Base-by-base conservation (phyloP, 2,113 vertebrate genomes). In the Epinephelus lanceolatus region DNA sequence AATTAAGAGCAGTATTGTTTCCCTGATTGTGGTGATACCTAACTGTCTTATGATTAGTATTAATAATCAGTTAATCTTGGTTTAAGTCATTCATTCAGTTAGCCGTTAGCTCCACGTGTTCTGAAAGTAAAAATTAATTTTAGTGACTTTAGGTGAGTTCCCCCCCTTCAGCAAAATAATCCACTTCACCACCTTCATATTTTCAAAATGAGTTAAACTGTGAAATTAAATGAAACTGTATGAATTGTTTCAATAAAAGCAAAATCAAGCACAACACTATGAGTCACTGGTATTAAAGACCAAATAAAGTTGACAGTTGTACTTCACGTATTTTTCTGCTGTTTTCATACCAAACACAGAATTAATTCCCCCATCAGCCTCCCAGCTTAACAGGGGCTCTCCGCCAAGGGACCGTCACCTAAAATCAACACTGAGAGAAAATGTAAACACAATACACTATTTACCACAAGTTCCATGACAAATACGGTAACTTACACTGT, bases 31-130 rank as follows among this genome's bases (percentile, higher is more conserved):
- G 23, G 11, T 57, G 23, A 57, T 57, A 17, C 27, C 56, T 33
- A 17, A 37, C 10, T 14, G 63, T 67, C 53, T 27, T 3, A 10
- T 67, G 59, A 27, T 57, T 17, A 40, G 8, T 51, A 71, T 73
- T 47, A 71, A 71, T 77, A 47, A 76, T 63, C 2, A 0, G 14
- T 67, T 55, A 17, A 52, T 71, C 8, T 66, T 18, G 6, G 3
- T 73, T 19, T 69, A 45, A 78, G 0, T 78, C 67, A 51, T 59
- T 78, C 57, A 78, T 78, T 65, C 30, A 42, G 45, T 49, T 67
- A 9, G 4, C 18, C 3, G 6, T 12, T 37, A 1, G 42, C 21
- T 52, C 37, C 25, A 23, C 33, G 5, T 53, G 37, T 66, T 68
- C 17, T 71, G 12, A 73, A 49, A 81, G 27, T 40, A 55, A 71